These are phyloP conservation scores for Villa cingulata DNA, from an alignment of 2,888 invertebrate genomes.

Conservation along the genomic window DNA sequence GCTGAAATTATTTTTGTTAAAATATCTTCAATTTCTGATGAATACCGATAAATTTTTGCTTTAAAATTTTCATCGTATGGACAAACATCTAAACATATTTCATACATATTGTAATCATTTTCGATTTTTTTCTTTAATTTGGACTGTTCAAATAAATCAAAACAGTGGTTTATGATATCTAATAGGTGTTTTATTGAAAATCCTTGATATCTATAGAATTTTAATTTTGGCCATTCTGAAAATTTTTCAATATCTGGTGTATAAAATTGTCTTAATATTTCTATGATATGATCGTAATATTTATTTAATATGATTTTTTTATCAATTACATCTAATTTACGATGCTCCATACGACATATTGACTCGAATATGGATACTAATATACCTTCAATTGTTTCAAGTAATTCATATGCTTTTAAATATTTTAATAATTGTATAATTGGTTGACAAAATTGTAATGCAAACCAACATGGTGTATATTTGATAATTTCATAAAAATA, in stretches of 20 bases:
- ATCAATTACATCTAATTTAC: slow-evolving; percentile 19
- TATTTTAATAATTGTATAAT: slow-evolving; percentile 22
- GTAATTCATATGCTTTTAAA: slow-evolving; percentile 22
- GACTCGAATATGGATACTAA: slow-evolving; percentile 20
- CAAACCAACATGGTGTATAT: slow-evolving; percentile 25
- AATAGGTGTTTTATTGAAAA: slow-evolving; percentile 22
- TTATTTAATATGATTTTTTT: slow-evolving; percentile 22
- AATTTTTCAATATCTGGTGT: slow-evolving; percentile 25
- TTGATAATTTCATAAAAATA: slow-evolving; percentile 24
- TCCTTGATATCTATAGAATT: slow-evolving; percentile 23
- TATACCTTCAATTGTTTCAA: slow-evolving; percentile 21
- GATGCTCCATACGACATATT: slow-evolving; percentile 21
- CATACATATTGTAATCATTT: slow-evolving; percentile 17
- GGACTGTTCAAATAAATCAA: slow-evolving; percentile 19
- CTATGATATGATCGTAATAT: slow-evolving; percentile 22
- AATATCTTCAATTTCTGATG: slow-evolving; percentile 16
- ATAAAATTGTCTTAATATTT: slow-evolving; percentile 23
- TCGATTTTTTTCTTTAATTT: slow-evolving; percentile 11
- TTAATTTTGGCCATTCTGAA: slow-evolving; percentile 18
- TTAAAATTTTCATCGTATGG: background rate
- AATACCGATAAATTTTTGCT: slow-evolving; percentile 1
- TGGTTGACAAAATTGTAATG: slow-evolving; percentile 23
- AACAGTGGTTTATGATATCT: slow-evolving; percentile 20
- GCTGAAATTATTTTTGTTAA: slow-evolving; percentile 22
- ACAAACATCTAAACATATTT: slow-evolving; percentile 17